Conservation (phyloP, 2,797 vertebrate genomes). For the Hyperoplus lanceolatus region DNA sequence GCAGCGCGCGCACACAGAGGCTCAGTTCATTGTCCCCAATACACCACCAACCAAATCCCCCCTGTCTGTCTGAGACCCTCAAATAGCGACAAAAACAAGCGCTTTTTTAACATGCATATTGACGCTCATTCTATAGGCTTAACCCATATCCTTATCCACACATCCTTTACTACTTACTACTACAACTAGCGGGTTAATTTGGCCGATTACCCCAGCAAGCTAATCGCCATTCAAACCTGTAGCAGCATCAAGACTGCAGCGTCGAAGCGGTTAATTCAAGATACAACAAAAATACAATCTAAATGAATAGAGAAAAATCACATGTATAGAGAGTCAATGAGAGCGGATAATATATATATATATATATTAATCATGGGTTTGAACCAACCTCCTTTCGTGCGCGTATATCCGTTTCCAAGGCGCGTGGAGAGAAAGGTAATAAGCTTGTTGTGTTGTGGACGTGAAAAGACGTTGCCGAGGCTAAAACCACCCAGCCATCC, state of each 20-base stretch:
- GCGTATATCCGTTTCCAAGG: slow-evolving; percentile 84
- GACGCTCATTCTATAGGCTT: too few species aligned
- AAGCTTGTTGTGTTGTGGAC: slow-evolving; percentile 80
- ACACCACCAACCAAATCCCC: slow-evolving; percentile 1
- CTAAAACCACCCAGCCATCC: slow-evolving; percentile 78
- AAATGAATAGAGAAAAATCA: neutral
- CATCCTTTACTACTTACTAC: neutral
- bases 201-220: slow-evolving; percentile 33
- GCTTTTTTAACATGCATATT: neutral
- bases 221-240: slow-evolving; percentile 67
- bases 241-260: slow-evolving; percentile 32
- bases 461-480: slow-evolving; percentile 81
- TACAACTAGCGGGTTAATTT: slow-evolving; percentile 33
- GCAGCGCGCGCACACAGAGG: slow-evolving; percentile 56
- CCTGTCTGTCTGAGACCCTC: slow-evolving; percentile 15
- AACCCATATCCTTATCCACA: neutral
- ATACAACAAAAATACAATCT: neutral
- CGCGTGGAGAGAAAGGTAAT: slow-evolving; percentile 79
- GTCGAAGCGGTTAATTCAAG: neutral
- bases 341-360: slow-evolving; percentile 28
- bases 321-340: neutral
- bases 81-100: slow-evolving; percentile 35
- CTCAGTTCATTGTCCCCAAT: slow-evolving; percentile 61
- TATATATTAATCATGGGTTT: slow-evolving; percentile 28
- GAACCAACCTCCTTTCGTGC: slow-evolving; percentile 81